Evolutionary conservation across 1,140 invertebrate species (phyloP).

Genomic region (Chymomyza costata): DNA sequence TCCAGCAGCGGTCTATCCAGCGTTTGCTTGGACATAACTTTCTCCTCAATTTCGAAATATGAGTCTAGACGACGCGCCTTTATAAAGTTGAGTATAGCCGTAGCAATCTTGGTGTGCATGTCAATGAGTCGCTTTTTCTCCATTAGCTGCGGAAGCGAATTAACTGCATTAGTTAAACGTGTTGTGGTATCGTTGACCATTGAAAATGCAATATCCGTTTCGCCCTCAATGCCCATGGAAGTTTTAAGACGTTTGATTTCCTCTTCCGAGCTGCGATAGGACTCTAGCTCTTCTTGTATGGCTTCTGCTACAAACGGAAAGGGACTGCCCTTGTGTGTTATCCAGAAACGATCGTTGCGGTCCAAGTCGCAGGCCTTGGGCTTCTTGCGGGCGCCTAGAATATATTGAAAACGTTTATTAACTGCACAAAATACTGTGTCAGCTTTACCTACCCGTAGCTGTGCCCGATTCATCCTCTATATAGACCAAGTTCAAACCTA

Average conservation of each 20-base stretch:
- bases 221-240: constrained; percentile 91
- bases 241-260: constrained; percentile 96
- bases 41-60: constrained; percentile 98
- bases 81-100: constrained; percentile 93
- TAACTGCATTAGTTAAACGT: constrained; percentile 94
- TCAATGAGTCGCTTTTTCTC: constrained; percentile 98
- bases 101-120: constrained; percentile 98
- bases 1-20: constrained; percentile 87
- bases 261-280: constrained; percentile 94
- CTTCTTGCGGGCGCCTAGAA: constrained; percentile 81
- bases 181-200: constrained; percentile 96
- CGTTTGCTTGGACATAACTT: constrained; percentile 91
- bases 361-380: constrained; percentile 94
- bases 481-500: constrained; percentile 91
- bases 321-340: constrained; percentile 94
- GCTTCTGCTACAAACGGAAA: constrained; percentile 98
- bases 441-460: constrained; percentile 22
- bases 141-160: constrained; percentile 95
- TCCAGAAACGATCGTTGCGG: constrained; percentile 93
- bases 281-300: constrained; percentile 98
- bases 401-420: not conserved
- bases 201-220: constrained; percentile 84
- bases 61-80: constrained; percentile 91
- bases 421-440: too few species aligned
- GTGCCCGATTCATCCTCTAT: constrained; percentile 81